Base-by-base conservation (phyloP, 2,113 vertebrate genomes). In the Clarias batrachus region DNA sequence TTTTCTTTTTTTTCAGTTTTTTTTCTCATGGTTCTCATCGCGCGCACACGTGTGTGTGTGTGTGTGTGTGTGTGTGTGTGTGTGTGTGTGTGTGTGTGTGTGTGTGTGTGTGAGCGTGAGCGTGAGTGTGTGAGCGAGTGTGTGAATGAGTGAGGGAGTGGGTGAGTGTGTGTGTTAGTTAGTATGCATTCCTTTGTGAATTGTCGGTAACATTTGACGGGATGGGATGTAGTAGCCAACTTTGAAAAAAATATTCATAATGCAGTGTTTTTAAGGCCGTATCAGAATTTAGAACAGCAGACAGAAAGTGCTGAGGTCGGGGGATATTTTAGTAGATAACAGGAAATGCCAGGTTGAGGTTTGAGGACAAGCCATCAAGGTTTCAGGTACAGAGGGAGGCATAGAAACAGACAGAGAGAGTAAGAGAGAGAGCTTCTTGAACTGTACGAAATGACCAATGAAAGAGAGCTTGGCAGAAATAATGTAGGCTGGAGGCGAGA, bases 321-420 rank as follows among this genome's bases (percentile, higher is more conserved):
- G 77, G 81, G 30, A 83, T 89, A 59, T 85, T 87, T 89, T 68
- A 78, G 88, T 77, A 89, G 78, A 87, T 84, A 87, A 89, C 88
- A 87, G 88, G 85, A 89, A 89, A 85, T 87, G 82, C 85, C 30
- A 60, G 63, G 70, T 87, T 89, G 73, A 87, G 83, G 82, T 82
- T 66, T 82, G 83, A 89, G 83, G 82, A 87, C 41, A 81, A 70
- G 78, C 77, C 68, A 84, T 80, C 74, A 74, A 66, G 66, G 52
- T 84, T 84, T 81, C 65, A 33, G 68, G 73, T 66, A 82, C 56
- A 66, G 14, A 68, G 11, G 54, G 79, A 63, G 65, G 17, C 65
- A 52, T 13, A 83, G 41, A 41, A 8, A 56, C 5, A 70, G 37
- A 41, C 1, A 52, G 33, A 11, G 56, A 65, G 37, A 27, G 23